Base-by-base conservation (phyloP, 2,113 vertebrate genomes). In the Strigops habroptila region DNA sequence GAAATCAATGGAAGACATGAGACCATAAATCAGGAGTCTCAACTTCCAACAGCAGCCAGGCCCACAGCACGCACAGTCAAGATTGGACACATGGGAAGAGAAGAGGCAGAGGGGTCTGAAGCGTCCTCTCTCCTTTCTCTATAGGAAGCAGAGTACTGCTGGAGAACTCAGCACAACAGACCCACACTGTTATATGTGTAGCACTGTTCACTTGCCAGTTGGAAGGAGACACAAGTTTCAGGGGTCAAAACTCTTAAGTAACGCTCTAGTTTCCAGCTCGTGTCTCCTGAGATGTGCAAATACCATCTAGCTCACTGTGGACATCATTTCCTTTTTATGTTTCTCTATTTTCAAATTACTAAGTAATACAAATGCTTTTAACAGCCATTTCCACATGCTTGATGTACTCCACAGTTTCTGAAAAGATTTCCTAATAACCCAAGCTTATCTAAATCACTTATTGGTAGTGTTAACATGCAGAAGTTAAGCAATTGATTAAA, bases 161-260 rank as follows among this genome's bases (percentile, higher is more conserved):
- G 76, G 31, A 52, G 69, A 52, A 6, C 19, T 57, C 16, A 4
- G 81, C 41, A 7, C 18, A 41, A 18, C 65, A 87, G 67, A 43
- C 43, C 77, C 77, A 49, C n/a, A 1, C 62, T 79, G 44, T 27
- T 67, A 5, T 30, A 67, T n/a, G 12, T 60, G 60, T 12, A 30
- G 70, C 33, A 49, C 80, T 70, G 82, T 8, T 73, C 10, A 3
- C 39, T 59, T 91, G 84, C 93, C 96, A 97, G 71, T 33, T 96
- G 95, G 88, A 85, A 92, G 88, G 52, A 95, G 73, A 46, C 71
- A 18, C n/a, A 55, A 46, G 76, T 92, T 85, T 93, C 74, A 85
- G 28, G 93, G 96, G 80, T 92, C 93, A 96, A 79, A 93, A 95
- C 91, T 93, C 86, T 55, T 68, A 27, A 93, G 91, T 71, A 93